phyloP scores from a whole-genome alignment of 2,113 vertebrate species.

The Pyrgilauda ruficollis region DNA sequence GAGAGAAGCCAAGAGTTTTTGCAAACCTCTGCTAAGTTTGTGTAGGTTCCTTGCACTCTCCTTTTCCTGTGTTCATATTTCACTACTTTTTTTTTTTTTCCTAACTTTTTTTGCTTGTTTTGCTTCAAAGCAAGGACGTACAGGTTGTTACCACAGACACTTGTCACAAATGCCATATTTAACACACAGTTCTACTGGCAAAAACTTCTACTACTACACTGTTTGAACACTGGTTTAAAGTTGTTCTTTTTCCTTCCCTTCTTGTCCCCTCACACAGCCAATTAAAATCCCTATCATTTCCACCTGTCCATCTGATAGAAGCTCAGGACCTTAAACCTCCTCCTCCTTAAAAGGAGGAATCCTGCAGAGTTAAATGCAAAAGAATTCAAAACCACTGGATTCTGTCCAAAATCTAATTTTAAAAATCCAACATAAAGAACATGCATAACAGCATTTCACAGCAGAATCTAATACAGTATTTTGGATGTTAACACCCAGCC shows the following conservation, averaged over 20 bases:
- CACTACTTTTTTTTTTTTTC: background rate
- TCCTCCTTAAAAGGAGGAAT: background rate
- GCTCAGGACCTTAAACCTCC: background rate
- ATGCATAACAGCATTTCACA: background rate
- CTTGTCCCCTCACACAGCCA: background rate
- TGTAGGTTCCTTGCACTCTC: background rate
- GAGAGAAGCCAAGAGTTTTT: background rate
- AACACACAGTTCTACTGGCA: background rate
- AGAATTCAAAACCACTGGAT: background rate
- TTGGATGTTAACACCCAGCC: background rate
- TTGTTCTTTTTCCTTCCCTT: background rate
- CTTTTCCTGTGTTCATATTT: rapidly evolving
- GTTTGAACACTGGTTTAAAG: background rate
- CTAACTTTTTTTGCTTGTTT: background rate
- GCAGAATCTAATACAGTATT: background rate
- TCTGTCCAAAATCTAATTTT: background rate
- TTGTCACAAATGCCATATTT: background rate
- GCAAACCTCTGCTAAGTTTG: background rate
- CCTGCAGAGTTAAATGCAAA: background rate
- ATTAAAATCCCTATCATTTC: background rate
- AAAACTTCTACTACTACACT: background rate
- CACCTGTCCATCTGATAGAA: background rate
- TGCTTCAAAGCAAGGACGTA: background rate
- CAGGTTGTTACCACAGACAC: background rate
- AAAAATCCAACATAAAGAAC: background rate